A percentile compares a stretch with the other conserved stretches of the same genome.
Evolutionary conservation across 1,140 invertebrate genomes (phyloP).

Genomic region (Lordiphosa collinella): DNA sequence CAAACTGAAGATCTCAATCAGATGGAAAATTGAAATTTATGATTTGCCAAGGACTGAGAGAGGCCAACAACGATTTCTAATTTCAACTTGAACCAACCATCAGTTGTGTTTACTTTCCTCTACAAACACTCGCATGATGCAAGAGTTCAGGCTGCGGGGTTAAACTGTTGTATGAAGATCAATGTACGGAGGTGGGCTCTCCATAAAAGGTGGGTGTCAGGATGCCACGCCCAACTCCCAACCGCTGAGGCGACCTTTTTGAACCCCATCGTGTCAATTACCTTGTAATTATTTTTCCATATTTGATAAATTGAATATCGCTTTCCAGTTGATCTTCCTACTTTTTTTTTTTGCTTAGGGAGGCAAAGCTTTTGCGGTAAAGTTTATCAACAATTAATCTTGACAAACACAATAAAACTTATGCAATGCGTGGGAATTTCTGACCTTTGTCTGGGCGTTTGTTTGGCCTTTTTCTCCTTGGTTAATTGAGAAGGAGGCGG

Average conservation of each 20-base stretch:
- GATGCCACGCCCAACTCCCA: slow-evolving; percentile 23
- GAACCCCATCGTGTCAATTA: slow-evolving; percentile 65
- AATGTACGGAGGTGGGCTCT: slow-evolving; percentile 41
- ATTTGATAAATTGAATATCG: slow-evolving; percentile 74
- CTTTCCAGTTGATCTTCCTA: neutral
- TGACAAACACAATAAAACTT: slow-evolving; percentile 34
- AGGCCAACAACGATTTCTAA: slow-evolving; percentile 64
- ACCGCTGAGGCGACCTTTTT: slow-evolving; percentile 3
- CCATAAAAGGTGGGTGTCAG: slow-evolving; percentile 53
- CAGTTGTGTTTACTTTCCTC: slow-evolving; percentile 22
- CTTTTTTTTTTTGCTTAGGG: neutral
- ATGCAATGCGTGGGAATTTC: slow-evolving; percentile 65
- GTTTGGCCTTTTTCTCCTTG: neutral
- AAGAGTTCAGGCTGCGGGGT: slow-evolving; percentile 53
- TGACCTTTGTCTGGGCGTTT: slow-evolving; percentile 44
- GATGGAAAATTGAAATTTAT: slow-evolving; percentile 69
- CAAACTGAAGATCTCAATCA: slow-evolving; percentile 32
- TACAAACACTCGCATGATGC: slow-evolving; percentile 47
- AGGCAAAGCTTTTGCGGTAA: slow-evolving; percentile 22
- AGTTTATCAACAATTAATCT: slow-evolving; percentile 39
- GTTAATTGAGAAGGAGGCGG: slow-evolving; percentile 12
- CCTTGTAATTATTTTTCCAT: slow-evolving; percentile 68
- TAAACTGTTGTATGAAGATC: slow-evolving; percentile 75
- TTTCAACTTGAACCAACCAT: slow-evolving; percentile 36
- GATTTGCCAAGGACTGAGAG: slow-evolving; percentile 29